A percentile compares a stretch with the other conserved stretches of the same genome.
Evolutionary conservation across 2,797 vertebrate genomes (phyloP).

Genomic region (Halcyon chelicuti): DNA sequence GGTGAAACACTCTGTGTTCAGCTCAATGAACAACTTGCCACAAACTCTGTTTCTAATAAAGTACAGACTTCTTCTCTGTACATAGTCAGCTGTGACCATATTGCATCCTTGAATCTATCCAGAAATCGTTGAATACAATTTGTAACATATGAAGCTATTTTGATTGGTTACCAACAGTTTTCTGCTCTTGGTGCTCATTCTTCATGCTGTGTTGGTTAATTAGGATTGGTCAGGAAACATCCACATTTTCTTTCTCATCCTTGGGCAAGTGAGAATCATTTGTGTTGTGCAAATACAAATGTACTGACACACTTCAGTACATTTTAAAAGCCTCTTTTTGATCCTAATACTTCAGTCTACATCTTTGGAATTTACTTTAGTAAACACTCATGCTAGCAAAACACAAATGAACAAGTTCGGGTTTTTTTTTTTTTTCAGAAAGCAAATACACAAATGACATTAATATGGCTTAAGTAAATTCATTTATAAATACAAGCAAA

Average conservation of each 20-base stretch:
- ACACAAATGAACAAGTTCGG: not conserved
- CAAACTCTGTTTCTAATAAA: not conserved
- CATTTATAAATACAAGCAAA: slow-evolving; percentile 39
- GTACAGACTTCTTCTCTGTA: not conserved
- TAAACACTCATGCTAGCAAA: slow-evolving; percentile 33
- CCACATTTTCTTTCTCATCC: not conserved
- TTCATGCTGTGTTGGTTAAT: not conserved
- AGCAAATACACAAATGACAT: not conserved
- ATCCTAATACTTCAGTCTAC: slow-evolving; percentile 31
- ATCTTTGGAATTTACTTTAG: slow-evolving; percentile 48
- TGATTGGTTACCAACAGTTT: not conserved
- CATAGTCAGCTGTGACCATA: not conserved
- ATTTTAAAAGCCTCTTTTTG: slow-evolving; percentile 35
- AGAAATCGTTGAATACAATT: not conserved
- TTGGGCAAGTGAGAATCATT: not conserved
- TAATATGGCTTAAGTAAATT: slow-evolving; percentile 18
- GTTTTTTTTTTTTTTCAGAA: not conserved
- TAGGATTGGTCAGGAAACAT: not conserved
- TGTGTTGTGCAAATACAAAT: slow-evolving; percentile 30
- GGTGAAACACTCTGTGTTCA: not conserved
- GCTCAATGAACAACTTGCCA: not conserved
- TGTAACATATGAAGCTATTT: not conserved
- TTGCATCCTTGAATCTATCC: not conserved
- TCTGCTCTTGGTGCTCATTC: not conserved
- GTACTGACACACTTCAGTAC: not conserved